Percentiles rank a stretch among this genome's conserved stretches.
phyloP scores from a whole-genome alignment of 2,797 vertebrate genomes.

The Silurus aristotelis region DNA sequence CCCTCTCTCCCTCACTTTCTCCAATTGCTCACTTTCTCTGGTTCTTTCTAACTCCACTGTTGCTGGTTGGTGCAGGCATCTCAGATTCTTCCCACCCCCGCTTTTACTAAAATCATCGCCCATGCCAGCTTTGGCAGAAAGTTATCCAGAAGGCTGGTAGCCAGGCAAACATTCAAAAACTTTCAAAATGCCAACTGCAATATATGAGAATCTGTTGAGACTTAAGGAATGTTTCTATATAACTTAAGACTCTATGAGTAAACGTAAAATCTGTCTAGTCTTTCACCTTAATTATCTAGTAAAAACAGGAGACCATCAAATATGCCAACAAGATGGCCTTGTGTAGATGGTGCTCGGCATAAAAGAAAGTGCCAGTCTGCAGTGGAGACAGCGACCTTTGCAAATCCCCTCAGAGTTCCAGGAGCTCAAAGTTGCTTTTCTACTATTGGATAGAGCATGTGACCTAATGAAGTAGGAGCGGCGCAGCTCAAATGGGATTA shows the following conservation, averaged over 20 bases:
- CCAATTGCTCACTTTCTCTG: constrained; percentile 43
- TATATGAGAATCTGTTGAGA: neutral
- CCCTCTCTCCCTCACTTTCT: constrained; percentile 47
- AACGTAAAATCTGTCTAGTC: neutral
- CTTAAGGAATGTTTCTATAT: neutral
- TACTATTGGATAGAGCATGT: constrained; percentile 52
- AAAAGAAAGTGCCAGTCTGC: constrained; percentile 36
- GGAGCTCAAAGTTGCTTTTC: constrained; percentile 54
- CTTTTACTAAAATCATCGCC: constrained; percentile 29
- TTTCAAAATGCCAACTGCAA: neutral
- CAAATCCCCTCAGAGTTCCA: constrained; percentile 47
- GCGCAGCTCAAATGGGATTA: constrained; percentile 60
- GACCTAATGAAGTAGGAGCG: constrained; percentile 60
- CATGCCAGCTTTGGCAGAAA: constrained; percentile 16
- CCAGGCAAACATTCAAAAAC: neutral
- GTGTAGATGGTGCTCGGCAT: constrained; percentile 29
- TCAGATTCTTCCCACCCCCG: constrained; percentile 56
- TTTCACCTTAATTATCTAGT: neutral
- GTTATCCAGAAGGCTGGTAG: constrained; percentile 1
- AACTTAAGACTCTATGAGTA: no score
- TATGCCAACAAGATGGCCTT: neutral
- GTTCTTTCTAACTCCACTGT: constrained; percentile 52
- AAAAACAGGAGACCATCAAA: constrained; percentile 1
- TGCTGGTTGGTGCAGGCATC: constrained; percentile 57
- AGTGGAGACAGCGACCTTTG: constrained; percentile 44